Conservation (phyloP, 2,797 vertebrate species). For the Chiroxiphia lanceolata region DNA sequence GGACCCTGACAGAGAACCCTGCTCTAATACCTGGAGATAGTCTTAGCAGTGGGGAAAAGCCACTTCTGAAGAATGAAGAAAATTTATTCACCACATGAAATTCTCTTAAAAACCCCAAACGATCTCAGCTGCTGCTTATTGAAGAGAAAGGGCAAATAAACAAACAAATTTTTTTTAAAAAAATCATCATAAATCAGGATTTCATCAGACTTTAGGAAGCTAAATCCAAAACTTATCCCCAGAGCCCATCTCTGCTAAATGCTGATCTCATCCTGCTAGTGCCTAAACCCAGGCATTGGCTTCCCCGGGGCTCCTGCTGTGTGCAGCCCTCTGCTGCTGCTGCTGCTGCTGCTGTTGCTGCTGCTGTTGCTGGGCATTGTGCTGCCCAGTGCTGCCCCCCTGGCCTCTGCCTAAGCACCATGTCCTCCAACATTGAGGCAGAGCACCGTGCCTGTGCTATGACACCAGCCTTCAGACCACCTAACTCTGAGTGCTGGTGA, state of each 20-base stretch:
- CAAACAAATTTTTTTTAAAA: background rate
- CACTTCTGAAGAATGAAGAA: background rate
- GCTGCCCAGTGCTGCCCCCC: background rate
- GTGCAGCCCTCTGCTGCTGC: background rate
- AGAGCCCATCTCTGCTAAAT: background rate
- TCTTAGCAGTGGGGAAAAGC: background rate
- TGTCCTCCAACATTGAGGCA: background rate
- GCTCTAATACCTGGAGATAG: background rate
- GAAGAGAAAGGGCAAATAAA: background rate
- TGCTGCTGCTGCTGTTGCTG: background rate
- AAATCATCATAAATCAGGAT: background rate
- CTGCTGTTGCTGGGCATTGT: background rate
- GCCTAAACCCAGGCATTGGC: background rate
- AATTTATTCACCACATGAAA: background rate
- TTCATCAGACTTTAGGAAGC: background rate
- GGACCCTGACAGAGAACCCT: background rate
- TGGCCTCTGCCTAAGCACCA: background rate
- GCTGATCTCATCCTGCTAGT: background rate
- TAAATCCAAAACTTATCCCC: background rate
- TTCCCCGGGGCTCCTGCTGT: background rate
- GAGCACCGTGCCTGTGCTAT: background rate
- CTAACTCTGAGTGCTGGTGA: background rate
- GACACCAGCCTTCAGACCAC: background rate
- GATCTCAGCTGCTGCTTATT: background rate
- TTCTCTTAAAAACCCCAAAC: background rate